A percentile compares a stretch with the other conserved stretches of the same genome.
These are phyloP conservation scores for Delphinapterus leucas DNA, from an alignment of 2,113 vertebrate species.

Conservation along the genomic window DNA sequence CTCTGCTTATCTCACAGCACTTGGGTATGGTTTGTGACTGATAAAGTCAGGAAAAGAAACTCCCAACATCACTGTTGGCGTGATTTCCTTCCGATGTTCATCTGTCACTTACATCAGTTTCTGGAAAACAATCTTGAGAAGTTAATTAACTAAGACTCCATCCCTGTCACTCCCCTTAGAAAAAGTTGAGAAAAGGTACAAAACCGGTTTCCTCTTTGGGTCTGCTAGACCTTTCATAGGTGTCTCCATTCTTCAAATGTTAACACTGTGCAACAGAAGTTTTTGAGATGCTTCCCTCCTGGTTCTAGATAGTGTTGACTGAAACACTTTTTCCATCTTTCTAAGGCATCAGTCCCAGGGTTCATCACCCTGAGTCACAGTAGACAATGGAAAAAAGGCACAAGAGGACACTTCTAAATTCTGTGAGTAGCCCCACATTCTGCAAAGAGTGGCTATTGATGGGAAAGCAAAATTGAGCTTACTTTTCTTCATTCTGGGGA, in stretches of 20 bases:
- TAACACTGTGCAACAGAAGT: constrained; percentile 24
- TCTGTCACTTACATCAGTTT: neutral
- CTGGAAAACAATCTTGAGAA: neutral
- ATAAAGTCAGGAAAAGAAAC: constrained; percentile 1
- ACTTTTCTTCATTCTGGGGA: constrained; percentile 36
- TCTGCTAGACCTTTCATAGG: neutral
- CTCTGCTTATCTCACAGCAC: constrained; percentile 40
- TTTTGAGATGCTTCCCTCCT: neutral
- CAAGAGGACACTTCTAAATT: neutral
- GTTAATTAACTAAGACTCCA: neutral
- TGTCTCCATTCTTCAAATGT: neutral
- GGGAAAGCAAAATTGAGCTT: constrained; percentile 35
- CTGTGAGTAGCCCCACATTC: neutral
- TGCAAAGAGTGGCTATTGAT: neutral
- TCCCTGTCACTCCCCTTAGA: neutral
- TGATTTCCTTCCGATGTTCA: neutral
- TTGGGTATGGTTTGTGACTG: constrained; percentile 46
- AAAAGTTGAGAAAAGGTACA: neutral
- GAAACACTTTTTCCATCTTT: constrained; percentile 13
- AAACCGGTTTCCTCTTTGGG: neutral
- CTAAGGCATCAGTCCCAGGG: neutral
- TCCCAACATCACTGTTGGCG: neutral
- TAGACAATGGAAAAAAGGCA: neutral
- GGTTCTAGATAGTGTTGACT: neutral
- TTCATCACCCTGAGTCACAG: neutral